Evolutionary conservation across 2,888 invertebrate genomes (phyloP), one percentile per base, ranked within the genome.

Genomic region (Latrodectus hesperus): DNA sequence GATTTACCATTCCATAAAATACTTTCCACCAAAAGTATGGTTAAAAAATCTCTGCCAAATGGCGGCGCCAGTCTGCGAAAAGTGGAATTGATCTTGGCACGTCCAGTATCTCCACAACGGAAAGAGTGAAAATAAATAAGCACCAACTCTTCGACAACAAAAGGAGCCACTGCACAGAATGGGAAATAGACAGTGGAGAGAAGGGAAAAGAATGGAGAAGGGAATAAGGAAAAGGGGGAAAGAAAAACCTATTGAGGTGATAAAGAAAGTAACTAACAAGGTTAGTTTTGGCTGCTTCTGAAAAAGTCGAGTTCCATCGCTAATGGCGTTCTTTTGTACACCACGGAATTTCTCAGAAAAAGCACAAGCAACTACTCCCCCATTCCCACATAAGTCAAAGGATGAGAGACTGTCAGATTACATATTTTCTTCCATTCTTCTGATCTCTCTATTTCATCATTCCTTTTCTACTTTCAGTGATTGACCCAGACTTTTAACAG

Each of bases 211-310:
- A 80, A 76, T 51, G 65, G 80, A 60, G 74, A 79, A 60, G 74
- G n/a, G 49, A 70, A 65, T 4, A 38, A 17, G 65, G 64, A 72
- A 77, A 49, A 74, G 64, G 53, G 72, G 22, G 65, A 53, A 76
- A 76, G 51, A 71, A 64, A 38, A 53, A 17, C 38, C 78, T 71
- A 86, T 86, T 79, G 86, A 76, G 77, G 76, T 82, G 86, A 87
- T 81, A 82, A 76, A 81, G 38, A 84, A 81, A 87, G 81, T 81
- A 87, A 87, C 81, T 87, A 87, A 87, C 86, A 87, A 87, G 86
- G 86, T 87, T 87, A 87, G 81, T 72, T 38, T 38, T 72, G 81
- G 60, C 81, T 49, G 72, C 55, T 67, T 72, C 75, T 51, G 52
- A 79, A 73, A 77, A 81, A 82, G 81, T 72, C 67, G 67, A 81